Conservation (phyloP, 2,888 invertebrate species). For the Tridacna crocea region DNA sequence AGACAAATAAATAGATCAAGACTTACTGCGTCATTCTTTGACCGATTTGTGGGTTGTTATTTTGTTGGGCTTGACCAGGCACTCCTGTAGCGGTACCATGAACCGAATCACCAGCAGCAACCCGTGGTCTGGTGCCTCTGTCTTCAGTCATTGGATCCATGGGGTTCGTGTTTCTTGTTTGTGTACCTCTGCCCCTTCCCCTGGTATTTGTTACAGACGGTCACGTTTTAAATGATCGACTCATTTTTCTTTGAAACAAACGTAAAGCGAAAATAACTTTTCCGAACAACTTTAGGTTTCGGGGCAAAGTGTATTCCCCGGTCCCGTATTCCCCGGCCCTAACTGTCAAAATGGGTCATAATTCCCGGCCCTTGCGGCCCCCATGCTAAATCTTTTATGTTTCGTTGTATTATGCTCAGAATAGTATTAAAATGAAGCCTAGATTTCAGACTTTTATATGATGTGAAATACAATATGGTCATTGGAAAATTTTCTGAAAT, state of each 20-base stretch:
- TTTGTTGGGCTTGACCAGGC: constrained; percentile 1
- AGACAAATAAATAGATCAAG: neutral
- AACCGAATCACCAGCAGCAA: neutral
- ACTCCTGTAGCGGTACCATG: neutral
- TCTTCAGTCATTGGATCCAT: neutral
- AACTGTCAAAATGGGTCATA: no score
- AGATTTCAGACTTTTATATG: no score
- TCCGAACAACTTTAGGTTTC: constrained; percentile 5
- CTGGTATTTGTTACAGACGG: constrained; percentile 49
- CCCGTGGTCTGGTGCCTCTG: constrained; percentile 23
- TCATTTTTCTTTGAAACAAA: constrained; percentile 36
- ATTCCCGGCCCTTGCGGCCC: no score
- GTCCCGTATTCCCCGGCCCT: no score
- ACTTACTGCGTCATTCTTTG: constrained; percentile 51
- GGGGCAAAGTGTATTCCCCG: no score
- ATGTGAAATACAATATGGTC: no score
- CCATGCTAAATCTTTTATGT: no score
- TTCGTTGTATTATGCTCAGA: no score
- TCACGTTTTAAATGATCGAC: constrained; percentile 52
- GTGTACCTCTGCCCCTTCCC: constrained; percentile 56
- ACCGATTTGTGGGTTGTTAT: constrained; percentile 21
- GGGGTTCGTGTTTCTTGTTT: constrained; percentile 7
- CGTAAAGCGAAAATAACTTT: neutral
- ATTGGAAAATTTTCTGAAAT: no score
- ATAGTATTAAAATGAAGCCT: no score